Percentiles rank a stretch among this genome's conserved stretches.
These are phyloP conservation scores for Anseranas semipalmata DNA, from an alignment of 2,113 vertebrate genomes.

Conservation along the genomic window DNA sequence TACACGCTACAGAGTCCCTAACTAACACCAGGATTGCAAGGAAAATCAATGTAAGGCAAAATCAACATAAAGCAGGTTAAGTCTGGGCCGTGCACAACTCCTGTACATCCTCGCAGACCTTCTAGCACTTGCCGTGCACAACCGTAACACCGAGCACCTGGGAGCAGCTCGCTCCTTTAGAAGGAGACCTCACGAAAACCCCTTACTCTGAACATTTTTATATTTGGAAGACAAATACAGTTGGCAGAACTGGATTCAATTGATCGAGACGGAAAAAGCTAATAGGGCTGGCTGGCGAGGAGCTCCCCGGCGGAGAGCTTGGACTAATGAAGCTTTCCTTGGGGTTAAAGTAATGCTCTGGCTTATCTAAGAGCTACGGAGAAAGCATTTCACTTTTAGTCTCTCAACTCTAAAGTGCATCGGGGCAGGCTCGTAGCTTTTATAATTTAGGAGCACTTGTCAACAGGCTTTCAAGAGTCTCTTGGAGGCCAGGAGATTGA, in stretches of 20 bases:
- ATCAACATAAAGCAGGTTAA: neutral
- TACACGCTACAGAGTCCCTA: neutral
- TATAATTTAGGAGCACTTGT: neutral
- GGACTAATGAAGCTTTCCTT: neutral
- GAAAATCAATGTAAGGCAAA: neutral
- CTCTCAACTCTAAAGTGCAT: neutral
- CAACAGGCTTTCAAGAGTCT: neutral
- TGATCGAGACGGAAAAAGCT: rapidly evolving
- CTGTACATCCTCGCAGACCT: neutral
- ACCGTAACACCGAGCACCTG: neutral
- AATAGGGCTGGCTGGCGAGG: neutral
- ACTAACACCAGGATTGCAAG: neutral
- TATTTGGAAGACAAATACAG: neutral
- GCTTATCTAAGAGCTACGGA: neutral
- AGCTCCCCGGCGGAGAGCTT: neutral
- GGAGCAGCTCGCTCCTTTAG: neutral
- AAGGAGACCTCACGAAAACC: neutral
- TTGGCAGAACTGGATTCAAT: neutral
- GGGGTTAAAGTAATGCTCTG: neutral
- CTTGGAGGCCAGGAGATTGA: neutral
- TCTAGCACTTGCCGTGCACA: neutral
- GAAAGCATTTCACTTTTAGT: neutral
- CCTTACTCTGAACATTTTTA: neutral
- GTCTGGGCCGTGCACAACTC: neutral
- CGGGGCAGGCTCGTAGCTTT: neutral